A percentile compares a stretch with the other conserved stretches of the same genome.
phyloP scores from a whole-genome alignment of 2,888 invertebrate genomes.

The Ophion ellenae region DNA sequence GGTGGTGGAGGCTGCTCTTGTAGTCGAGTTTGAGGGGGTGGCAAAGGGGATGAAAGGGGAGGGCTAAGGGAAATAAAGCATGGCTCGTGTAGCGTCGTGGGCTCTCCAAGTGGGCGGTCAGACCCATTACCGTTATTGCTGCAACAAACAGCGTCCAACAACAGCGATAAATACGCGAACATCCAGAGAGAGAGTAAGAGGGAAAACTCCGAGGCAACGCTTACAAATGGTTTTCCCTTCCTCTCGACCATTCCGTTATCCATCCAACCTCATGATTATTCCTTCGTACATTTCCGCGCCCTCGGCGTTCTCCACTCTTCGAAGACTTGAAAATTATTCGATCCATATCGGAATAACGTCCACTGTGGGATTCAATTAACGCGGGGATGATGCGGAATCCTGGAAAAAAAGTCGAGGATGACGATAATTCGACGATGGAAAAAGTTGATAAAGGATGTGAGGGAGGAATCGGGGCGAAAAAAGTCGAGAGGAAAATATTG shows the following conservation, averaged over 20 bases:
- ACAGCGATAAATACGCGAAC: conserved; percentile 81
- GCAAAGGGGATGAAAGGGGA: conserved; percentile 46
- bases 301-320: too few relatives aligned
- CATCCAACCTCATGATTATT: conserved; percentile 78
- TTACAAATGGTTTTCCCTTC: conserved; percentile 62
- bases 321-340: not conserved
- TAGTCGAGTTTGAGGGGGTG: conserved; percentile 40
- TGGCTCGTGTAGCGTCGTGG: conserved; percentile 43
- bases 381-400: too few relatives aligned
- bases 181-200: conserved; percentile 45
- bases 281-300: too few relatives aligned
- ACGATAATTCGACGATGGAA: too few relatives aligned
- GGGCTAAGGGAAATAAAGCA: conserved; percentile 57
- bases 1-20: conserved; percentile 45
- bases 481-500: too few relatives aligned
- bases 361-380: too few relatives aligned
- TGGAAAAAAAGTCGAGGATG: too few relatives aligned
- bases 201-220: conserved; percentile 64
- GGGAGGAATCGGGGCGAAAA: too few relatives aligned
- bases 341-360: not conserved
- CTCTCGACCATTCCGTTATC: conserved; percentile 16
- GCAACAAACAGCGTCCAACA: conserved; percentile 82
- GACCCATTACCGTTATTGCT: conserved; percentile 83
- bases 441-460: too few relatives aligned
- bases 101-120: conserved; percentile 69